Evolutionary conservation across 2,888 invertebrate species (phyloP), one percentile per base, ranked within the genome.

Genomic region (Andrena camellia): DNA sequence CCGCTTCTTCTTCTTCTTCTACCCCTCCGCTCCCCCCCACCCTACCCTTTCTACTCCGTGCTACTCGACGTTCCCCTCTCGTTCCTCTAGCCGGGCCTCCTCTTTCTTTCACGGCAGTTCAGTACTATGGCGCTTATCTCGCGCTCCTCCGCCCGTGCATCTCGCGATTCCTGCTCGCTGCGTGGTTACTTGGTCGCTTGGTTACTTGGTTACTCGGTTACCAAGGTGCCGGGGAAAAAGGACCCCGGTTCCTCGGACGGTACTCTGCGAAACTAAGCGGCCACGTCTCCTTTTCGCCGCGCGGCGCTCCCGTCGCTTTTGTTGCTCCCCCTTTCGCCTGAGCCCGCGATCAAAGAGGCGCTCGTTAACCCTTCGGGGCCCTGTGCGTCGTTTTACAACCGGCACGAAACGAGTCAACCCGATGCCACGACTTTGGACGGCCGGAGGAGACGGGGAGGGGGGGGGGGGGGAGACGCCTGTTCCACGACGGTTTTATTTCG

Each of bases 121-220:
- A 54, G 57, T 68, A 59, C 78, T 77, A 83, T 81, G 74, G 50
- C 76, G 75, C 78, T 87, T 84, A 86, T 85, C 87, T 85, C 63
- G 52, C 54, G 73, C 71, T 80, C 52, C 64, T 75, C 74, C 75
- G 62, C 80, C 64, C 78, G 63, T 76, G 67, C 74, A 83, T 69
- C 82, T 64, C 78, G 64, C 69, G 82, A 86, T 74, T 78, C 77
- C 76, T 60, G 59, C 62, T 31, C 72, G 60, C 52, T 74, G 75
- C 76, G 70, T 85, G 84, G 84, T 84, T 84, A 88, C 86, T 88
- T 88, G 86, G 85, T 80, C 87, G 83, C 86, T 83, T 85, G 88
- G 90, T 90, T 89, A 90, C 86, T 90, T 89, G 90, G 89, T 90
- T 90, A 90, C 89, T 90, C 90, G 90, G 90, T 90, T 90, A 89